These are phyloP conservation scores for Clarias pachynema DNA, from an alignment of 2,797 vertebrate species.

Conservation along the genomic window DNA sequence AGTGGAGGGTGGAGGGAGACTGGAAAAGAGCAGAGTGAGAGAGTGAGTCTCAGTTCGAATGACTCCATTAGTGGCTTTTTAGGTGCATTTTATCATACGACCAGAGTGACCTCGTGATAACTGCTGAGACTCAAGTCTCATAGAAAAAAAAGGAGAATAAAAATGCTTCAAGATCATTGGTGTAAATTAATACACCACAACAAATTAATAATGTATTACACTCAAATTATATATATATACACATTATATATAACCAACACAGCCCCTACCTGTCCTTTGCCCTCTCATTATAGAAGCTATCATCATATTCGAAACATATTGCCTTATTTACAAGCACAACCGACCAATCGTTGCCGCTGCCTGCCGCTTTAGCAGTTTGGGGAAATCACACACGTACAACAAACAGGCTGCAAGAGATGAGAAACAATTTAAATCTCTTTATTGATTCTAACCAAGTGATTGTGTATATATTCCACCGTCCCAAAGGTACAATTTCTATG, in stretches of 20 bases:
- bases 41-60: conserved; percentile 23
- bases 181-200: too few species aligned
- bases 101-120: background rate
- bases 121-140: background rate
- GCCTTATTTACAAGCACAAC: conserved; percentile 75
- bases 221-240: background rate
- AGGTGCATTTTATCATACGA: background rate
- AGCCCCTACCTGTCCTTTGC: conserved; percentile 15
- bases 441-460: conserved; percentile 86
- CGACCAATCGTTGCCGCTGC: conserved; percentile 67
- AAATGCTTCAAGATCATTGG: background rate
- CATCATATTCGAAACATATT: conserved; percentile 78
- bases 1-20: conserved; percentile 45
- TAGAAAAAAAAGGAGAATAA: background rate
- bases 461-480: conserved; percentile 81
- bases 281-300: conserved; percentile 73
- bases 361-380: conserved; percentile 64
- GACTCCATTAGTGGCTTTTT: conserved; percentile 27
- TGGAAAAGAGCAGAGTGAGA: conserved; percentile 49
- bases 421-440: conserved; percentile 86
- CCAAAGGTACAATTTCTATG: conserved; percentile 77
- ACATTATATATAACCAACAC: background rate
- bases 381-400: conserved; percentile 39
- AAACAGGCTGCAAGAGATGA: conserved; percentile 65
- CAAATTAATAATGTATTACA: background rate